Base-by-base conservation (phyloP, 2,888 invertebrate species). In the Adela reaumurella region DNA sequence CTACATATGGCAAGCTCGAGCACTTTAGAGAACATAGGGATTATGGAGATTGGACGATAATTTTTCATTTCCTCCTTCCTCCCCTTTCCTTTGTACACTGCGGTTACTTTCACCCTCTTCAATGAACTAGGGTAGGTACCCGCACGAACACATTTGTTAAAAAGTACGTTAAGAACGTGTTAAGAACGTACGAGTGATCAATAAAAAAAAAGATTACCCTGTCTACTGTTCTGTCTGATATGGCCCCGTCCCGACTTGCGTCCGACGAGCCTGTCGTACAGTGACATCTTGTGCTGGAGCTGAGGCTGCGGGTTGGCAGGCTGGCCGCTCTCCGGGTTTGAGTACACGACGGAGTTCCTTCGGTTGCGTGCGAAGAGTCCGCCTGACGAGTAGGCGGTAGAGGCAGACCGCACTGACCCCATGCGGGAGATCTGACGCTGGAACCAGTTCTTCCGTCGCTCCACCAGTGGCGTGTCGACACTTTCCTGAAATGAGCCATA, bases 371-470 rank as follows among this genome's bases (percentile, higher is more conserved):
- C 84, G 61, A 92, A 92, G 46, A 91, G 81, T 2, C 82, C 82
- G 8, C 87, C 87, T 1, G 91, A 91, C 5, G 91, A 92, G 63
- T 92, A 92, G 0, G 91, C 90, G 0, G 92, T 92, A 1, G 92
- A 91, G 1, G 92, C 89, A 35, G 92, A 92, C 19, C 93, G 82
- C 29, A 90, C 86, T 0, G 92, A 92, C 1, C 92, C 92, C 87
- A 93, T 90, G 57, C 92, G 79, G 11, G 90, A 91, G 55, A 93
- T 87, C 64, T 92, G 92, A 45, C 93, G 82, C 57, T 90, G 90
- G 58, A 94, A 88, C 93, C 93, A 93, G 67, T 90, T 92, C 67
- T 92, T 93, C 35, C 92, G 80, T 48, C 92, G 74, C 64, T 92
- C 92, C 17, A 90, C 92, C 61, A 93, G 81, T 8, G 93, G 93